These are phyloP conservation scores for Drosophila dunni DNA, from an alignment of 1,140 invertebrate species.

Conservation along the genomic window DNA sequence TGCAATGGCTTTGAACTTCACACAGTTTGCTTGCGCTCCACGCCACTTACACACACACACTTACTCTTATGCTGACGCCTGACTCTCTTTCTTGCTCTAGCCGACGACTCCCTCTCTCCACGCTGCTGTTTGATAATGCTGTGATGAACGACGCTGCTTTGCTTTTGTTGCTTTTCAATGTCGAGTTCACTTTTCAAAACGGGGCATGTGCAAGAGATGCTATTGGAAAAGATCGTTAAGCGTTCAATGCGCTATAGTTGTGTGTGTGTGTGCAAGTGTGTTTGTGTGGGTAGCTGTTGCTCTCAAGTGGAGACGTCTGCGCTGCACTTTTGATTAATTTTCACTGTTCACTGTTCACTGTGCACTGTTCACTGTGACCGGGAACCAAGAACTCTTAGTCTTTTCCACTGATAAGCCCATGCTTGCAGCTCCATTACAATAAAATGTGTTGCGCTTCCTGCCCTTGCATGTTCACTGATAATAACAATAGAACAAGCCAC, in stretches of 20 bases:
- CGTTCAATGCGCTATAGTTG: constrained; percentile 67
- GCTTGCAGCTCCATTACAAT: constrained; percentile 30
- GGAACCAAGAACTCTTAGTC: neutral
- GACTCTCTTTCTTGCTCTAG: constrained; percentile 22
- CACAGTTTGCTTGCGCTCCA: constrained; percentile 56
- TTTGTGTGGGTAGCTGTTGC: constrained; percentile 20
- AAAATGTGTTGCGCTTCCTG: constrained; percentile 65
- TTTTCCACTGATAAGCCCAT: constrained; percentile 40
- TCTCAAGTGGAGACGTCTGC: constrained; percentile 73
- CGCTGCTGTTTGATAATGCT: constrained; percentile 38
- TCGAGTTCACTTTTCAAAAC: constrained; percentile 81
- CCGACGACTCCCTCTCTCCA: neutral
- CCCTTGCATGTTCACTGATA: constrained; percentile 74
- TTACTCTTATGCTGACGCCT: constrained; percentile 12
- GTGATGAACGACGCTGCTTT: constrained; percentile 24
- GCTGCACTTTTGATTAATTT: constrained; percentile 78
- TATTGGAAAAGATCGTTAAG: constrained; percentile 79
- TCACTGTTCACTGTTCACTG: constrained; percentile 47
- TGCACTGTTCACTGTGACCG: neutral
- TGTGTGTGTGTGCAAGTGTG: neutral
- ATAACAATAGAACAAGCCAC: constrained; percentile 44
- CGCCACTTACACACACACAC: neutral
- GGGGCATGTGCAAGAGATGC: constrained; percentile 58
- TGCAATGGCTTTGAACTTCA: constrained; percentile 82
- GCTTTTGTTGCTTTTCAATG: constrained; percentile 68